Conservation (phyloP, 2,113 vertebrate species). For the Anguilla japonica region DNA sequence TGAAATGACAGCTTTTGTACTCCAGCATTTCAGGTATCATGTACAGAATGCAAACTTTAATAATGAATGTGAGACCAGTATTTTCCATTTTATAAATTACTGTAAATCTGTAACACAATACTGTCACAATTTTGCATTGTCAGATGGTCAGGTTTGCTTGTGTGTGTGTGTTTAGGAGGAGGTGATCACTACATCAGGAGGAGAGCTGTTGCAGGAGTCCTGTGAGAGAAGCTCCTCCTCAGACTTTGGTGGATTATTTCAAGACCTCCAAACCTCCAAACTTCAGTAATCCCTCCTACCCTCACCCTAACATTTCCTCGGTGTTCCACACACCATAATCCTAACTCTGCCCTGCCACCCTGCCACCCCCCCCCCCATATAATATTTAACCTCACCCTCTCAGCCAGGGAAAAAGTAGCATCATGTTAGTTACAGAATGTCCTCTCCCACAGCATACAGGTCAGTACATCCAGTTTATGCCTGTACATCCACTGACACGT, state of each 20-base stretch:
- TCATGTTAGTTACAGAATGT: neutral
- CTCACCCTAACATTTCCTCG: neutral
- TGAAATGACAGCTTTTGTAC: neutral
- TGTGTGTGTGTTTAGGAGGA: constrained; percentile 69
- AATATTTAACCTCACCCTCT: neutral
- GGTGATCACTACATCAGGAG: constrained; percentile 81
- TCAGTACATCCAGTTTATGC: no score
- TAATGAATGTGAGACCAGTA: no score
- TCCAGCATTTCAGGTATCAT: neutral
- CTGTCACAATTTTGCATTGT: no score
- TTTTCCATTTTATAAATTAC: no score
- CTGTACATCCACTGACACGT: neutral
- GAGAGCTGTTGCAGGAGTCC: constrained; percentile 77
- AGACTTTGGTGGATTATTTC: constrained; percentile 77
- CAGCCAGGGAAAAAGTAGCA: neutral
- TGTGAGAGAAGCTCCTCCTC: constrained; percentile 72
- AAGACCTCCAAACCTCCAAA: constrained; percentile 45
- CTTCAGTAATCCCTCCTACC: neutral
- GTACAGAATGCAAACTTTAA: neutral
- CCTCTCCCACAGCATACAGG: neutral
- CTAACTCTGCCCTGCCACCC: neutral
- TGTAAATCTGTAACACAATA: no score
- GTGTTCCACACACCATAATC: neutral
- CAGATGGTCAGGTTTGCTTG: no score
- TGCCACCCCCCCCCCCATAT: neutral